Evolutionary conservation across 2,888 invertebrate species (phyloP).

Genomic region (Habrosyne pyritoides): DNA sequence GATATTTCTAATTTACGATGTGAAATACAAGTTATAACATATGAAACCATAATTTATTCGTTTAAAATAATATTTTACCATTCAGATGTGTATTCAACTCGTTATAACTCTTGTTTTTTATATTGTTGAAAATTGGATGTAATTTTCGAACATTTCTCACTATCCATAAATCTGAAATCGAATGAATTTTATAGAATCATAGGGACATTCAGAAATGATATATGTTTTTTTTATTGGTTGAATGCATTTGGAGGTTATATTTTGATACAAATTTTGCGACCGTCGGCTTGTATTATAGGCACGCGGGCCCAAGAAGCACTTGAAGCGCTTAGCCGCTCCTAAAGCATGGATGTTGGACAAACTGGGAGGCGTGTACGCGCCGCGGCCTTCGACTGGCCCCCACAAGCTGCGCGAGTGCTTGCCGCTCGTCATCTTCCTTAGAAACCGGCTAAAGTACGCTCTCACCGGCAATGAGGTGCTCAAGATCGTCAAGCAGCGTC

Average conservation of each 20-base stretch:
- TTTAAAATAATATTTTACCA: neutral
- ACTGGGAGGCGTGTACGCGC: constrained; percentile 98
- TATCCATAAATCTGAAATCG: no score
- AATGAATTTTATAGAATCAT: no score
- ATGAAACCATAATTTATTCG: neutral
- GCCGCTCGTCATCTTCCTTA: constrained; percentile 97
- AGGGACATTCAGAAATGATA: no score
- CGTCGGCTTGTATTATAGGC: constrained; percentile 84
- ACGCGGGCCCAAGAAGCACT: constrained; percentile 99
- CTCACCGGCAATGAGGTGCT: constrained; percentile 98
- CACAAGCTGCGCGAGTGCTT: constrained; percentile 99
- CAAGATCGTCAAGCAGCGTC: constrained; percentile 98
- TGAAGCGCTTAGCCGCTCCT: constrained; percentile 99
- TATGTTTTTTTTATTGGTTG: no score
- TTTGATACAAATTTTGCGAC: constrained; percentile 13
- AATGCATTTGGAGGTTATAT: constrained; percentile 24
- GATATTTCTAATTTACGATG: constrained; percentile 14
- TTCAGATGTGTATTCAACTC: neutral
- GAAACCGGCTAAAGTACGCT: constrained; percentile 99
- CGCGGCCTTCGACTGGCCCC: constrained; percentile 98
- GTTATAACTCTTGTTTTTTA: neutral
- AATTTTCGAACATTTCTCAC: neutral
- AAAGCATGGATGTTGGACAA: constrained; percentile 99
- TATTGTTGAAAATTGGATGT: neutral
- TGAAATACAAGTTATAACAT: neutral